Evolutionary conservation across 2,888 invertebrate genomes (phyloP), one percentile per base, ranked within the genome.

Genomic region (Cerceris ruficornis): DNA sequence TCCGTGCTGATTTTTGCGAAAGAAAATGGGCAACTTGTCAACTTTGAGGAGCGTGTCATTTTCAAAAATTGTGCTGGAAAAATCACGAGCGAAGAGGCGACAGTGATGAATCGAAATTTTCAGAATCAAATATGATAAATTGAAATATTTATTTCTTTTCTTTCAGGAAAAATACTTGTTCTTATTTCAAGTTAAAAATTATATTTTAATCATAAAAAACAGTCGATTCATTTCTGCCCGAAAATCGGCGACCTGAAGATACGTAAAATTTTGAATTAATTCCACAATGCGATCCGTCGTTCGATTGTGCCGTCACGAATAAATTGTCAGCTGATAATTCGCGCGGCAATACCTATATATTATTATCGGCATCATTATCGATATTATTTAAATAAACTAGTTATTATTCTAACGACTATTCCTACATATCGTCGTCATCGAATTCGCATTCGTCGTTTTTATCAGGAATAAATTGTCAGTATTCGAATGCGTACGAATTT

Each of bases 331-430:
- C 79, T 81, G 69, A 80, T 70, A 64, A 81, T 65, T 80, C 72
- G 77, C 80, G 86, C 83, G 87, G 84, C 81, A 84, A 87, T 85
- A 86, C 84, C 80, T 81, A 72, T 83, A 80, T 80, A 77, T 75
- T 69, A 65, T 64, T 69, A 81, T 73, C 50, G 72, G 55, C 58
- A 80, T 80, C 72, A 82, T 81, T 82, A 78, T 9, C 79, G 75
- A 80, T 82, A 85, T 85, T 76, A 86, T 86, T 85, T 86, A 81
- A 84, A 86, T 86, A 86, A 81, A 86, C 59, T 78, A 80, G 82
- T 83, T 75, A 86, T 82, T 84, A 81, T 81, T 81, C 77, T 73
- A 85, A 85, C 65, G 77, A 83, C 74, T 75, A 60, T 78, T 79
- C 61, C 75, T 75, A 66, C 82, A 28, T 80, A 43, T 69, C 67